These are phyloP conservation scores for Python bivittatus DNA, from an alignment of 2,113 vertebrate species.

Conservation along the genomic window DNA sequence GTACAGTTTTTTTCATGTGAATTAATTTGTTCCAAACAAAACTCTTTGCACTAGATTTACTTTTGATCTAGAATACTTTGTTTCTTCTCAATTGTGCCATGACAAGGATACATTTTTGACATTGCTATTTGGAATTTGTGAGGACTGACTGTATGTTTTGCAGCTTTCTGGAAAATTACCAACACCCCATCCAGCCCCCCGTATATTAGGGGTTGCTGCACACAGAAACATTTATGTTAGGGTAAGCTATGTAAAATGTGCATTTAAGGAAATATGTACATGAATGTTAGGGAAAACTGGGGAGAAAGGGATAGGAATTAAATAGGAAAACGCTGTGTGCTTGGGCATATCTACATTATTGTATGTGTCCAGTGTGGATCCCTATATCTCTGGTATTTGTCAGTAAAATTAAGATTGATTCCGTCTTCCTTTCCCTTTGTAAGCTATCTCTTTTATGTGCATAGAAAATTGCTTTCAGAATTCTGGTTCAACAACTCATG, in stretches of 20 bases:
- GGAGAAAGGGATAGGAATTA: background rate
- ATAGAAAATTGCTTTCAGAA: background rate
- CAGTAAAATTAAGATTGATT: background rate
- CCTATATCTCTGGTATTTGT: background rate
- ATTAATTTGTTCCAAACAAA: constrained; percentile 39
- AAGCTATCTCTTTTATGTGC: background rate
- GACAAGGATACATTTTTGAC: constrained; percentile 18
- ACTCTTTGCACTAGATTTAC: constrained; percentile 25
- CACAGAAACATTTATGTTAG: background rate
- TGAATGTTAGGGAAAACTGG: background rate
- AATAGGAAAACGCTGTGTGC: background rate
- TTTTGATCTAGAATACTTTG: constrained; percentile 39
- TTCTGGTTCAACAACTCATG: background rate
- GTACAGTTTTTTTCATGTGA: constrained; percentile 6
- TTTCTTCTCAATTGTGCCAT: constrained; percentile 26
- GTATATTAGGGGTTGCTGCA: background rate
- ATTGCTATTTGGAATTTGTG: background rate
- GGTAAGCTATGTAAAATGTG: background rate
- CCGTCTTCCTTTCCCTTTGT: background rate
- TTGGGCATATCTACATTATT: background rate
- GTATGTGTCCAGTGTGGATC: background rate
- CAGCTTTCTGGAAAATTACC: background rate
- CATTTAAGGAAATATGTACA: background rate
- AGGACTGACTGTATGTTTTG: background rate
- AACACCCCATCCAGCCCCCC: background rate